Conservation (phyloP, 2,888 invertebrate species). For the Ochropleura leucogaster region DNA sequence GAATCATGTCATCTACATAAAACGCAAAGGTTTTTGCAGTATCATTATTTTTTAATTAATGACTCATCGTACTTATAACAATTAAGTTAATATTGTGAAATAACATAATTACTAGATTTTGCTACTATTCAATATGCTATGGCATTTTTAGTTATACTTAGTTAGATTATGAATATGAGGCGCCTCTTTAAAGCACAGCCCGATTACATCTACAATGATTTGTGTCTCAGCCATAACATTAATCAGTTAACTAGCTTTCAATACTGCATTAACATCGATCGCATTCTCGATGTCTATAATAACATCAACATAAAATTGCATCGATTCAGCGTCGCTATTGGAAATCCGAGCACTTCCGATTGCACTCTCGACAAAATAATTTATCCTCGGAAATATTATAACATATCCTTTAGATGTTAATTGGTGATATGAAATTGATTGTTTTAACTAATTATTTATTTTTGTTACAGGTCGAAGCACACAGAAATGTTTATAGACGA, state of each 20-base stretch:
- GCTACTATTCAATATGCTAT: not conserved
- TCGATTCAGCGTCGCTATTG: slow-evolving; percentile 20
- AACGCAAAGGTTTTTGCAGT: not conserved
- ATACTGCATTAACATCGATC: slow-evolving; percentile 10
- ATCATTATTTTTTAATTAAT: slow-evolving; percentile 21
- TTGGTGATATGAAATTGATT: slow-evolving; percentile 8
- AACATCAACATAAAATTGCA: slow-evolving; percentile 16
- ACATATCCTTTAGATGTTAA: not conserved
- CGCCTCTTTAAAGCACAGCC: not conserved
- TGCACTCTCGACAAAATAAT: slow-evolving; percentile 17
- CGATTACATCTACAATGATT: not conserved
- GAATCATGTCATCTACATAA: slow-evolving; percentile 5
- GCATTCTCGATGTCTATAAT: slow-evolving; percentile 18
- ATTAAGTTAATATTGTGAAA: slow-evolving; percentile 7
- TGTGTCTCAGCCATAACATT: slow-evolving; percentile 5
- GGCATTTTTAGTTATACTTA: not conserved
- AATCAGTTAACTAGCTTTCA: not conserved
- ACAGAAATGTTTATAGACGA: slow-evolving; percentile 90
- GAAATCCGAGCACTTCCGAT: slow-evolving; percentile 9
- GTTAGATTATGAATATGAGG: too few relatives aligned
- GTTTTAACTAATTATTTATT: slow-evolving; percentile 37
- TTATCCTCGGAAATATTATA: not conserved
- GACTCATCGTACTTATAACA: slow-evolving; percentile 1
- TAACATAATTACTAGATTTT: not conserved
- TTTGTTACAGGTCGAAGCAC: slow-evolving; percentile 85